phyloP scores from a whole-genome alignment of 2,113 vertebrate species.

The Butorides virescens region DNA sequence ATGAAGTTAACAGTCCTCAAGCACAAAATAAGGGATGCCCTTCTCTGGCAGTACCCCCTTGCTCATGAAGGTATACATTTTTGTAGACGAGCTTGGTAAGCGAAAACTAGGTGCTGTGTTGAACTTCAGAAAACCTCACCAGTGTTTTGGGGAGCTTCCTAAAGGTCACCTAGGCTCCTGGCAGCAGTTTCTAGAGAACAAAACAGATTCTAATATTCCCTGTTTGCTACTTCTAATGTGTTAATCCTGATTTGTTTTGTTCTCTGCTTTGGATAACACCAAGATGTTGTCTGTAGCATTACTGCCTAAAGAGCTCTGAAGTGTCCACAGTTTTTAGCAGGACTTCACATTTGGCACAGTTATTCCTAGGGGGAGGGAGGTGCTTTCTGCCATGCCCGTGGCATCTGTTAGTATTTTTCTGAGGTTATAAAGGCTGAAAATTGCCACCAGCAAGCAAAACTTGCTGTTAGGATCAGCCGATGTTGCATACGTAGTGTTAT shows the following conservation, averaged over 20 bases:
- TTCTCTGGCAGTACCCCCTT: neutral
- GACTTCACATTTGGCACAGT: neutral
- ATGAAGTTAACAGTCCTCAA: neutral
- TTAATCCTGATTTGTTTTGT: neutral
- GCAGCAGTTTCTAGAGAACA: neutral
- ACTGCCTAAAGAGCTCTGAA: neutral
- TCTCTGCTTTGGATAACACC: neutral
- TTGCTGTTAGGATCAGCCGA: neutral
- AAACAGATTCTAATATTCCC: neutral
- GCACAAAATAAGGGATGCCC: neutral
- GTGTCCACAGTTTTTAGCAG: neutral
- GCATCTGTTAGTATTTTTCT: neutral
- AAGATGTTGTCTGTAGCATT: neutral
- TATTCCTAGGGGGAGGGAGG: neutral
- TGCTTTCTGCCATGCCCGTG: neutral
- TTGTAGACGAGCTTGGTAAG: neutral
- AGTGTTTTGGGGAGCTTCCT: neutral
- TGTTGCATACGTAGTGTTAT: neutral
- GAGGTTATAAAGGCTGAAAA: neutral
- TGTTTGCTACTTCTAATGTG: neutral
- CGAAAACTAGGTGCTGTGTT: neutral
- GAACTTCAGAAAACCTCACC: neutral
- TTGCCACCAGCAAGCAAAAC: neutral
- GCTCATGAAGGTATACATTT: neutral
- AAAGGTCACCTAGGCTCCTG: neutral